Base-by-base conservation (phyloP, 2,113 vertebrate genomes). In the Oncorhynchus masou region DNA sequence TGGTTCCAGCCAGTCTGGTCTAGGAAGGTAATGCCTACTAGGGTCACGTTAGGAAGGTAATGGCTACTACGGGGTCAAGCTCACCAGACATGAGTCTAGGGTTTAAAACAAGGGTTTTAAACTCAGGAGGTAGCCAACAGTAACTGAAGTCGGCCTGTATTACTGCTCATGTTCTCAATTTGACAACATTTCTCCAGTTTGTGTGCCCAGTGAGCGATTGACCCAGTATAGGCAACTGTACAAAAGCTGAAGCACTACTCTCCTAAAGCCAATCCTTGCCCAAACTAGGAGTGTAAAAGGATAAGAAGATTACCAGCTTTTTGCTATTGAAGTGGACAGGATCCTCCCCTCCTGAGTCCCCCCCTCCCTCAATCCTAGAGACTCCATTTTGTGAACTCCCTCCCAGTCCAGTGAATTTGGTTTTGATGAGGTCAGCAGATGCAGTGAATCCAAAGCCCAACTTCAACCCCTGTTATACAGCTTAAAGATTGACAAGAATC, bases 401-500 rank as follows among this genome's bases (percentile, higher is more conserved):
- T 45, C 29, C 19, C 66, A 7, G 66, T 39, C 27, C 29, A 12
- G 68, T 24, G 8, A 22, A 34, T 15, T 51, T 60, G 13, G 5
- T 65, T 86, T 59, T 76, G 84, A 81, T 78, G 74, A 83, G 51
- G 73, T 81, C 78, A 79, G 85, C 86, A 75, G 3, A 81, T 6
- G 13, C 2, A 9, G 4, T 25, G 70, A 51, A 25, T 80, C 66
- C 68, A 75, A 78, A 75, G 54, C 8, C 69, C 67, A 90, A 85
- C 83, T 81, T 83, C 83, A 81, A 83, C 39, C 22, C 39, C 66
- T 16, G 74, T 83, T n/a, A 84, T 20, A 3, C 68, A 5, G 91
- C 25, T 93, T 91, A 93, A 92, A 90, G 68, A 92, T 92, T 92
- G 83, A 93, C 89, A 1, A 68, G 64, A 65, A 71, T 77, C 81